Conservation (phyloP, 2,113 vertebrate genomes). For the Apteryx owenii region DNA sequence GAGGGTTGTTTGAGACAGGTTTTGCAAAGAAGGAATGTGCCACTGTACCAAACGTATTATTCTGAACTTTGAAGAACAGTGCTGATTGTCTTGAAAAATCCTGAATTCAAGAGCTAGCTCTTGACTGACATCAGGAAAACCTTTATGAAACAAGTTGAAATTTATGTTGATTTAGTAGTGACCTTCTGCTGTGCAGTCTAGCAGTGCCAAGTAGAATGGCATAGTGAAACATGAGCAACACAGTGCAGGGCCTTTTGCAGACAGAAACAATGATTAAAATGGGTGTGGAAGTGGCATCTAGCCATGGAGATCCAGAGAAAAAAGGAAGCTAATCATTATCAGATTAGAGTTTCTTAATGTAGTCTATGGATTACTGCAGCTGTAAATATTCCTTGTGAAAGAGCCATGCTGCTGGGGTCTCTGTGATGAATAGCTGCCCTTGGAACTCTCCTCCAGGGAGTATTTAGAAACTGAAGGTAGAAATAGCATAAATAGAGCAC, state of each 20-base stretch:
- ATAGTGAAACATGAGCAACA: not conserved
- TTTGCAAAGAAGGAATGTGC: not conserved
- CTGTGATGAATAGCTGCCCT: constrained; percentile 32
- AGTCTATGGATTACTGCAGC: constrained; percentile 29
- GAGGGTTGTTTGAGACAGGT: not conserved
- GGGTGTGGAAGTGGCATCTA: not conserved
- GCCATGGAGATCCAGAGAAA: not conserved
- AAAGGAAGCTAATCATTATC: constrained; percentile 25
- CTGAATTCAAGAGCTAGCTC: not conserved
- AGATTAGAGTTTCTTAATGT: constrained; percentile 54
- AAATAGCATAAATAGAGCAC: constrained; percentile 14
- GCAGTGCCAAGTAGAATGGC: not conserved
- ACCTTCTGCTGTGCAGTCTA: not conserved
- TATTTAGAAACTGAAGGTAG: constrained; percentile 27
- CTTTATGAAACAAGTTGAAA: not conserved
- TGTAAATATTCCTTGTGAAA: constrained; percentile 63
- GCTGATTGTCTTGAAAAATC: not conserved
- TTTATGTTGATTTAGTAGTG: not conserved
- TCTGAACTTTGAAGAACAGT: not conserved
- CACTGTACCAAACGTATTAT: fast-evolving
- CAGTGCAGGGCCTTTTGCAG: not conserved
- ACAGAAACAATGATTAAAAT: not conserved
- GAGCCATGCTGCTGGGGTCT: constrained; percentile 3
- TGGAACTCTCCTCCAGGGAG: not conserved
- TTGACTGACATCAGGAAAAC: not conserved